Percentiles rank a stretch among this genome's conserved stretches.
Conservation (phyloP, 2,888 invertebrate species). For the Megastigmus dorsalis region DNA sequence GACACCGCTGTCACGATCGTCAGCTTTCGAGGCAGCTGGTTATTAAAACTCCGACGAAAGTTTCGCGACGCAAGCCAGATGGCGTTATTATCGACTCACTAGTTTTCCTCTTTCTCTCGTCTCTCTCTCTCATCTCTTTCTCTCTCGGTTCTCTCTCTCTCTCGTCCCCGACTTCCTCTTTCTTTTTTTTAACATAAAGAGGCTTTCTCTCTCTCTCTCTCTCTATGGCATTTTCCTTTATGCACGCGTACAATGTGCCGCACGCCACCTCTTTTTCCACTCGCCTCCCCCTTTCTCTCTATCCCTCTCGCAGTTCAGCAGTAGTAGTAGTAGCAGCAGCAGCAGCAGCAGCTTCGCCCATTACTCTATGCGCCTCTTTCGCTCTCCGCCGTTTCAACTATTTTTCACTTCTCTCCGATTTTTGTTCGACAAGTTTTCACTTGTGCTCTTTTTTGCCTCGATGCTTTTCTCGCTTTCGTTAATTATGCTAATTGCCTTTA, state of each 20-base stretch:
- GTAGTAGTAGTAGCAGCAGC: no score
- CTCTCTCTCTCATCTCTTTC: not conserved
- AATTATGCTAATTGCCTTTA: conserved; percentile 16
- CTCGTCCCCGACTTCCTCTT: not conserved
- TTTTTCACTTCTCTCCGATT: conserved; percentile 25
- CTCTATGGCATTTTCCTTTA: conserved; percentile 24
- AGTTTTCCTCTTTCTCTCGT: conserved; percentile 40
- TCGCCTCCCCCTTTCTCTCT: not conserved
- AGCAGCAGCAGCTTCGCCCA: not conserved
- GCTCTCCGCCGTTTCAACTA: conserved; percentile 11
- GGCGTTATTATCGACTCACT: conserved; percentile 68
- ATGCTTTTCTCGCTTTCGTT: conserved; percentile 17
- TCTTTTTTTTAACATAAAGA: conserved; percentile 25
- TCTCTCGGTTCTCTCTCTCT: not conserved
- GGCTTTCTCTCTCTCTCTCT: not conserved
- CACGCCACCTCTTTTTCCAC: conserved; percentile 2
- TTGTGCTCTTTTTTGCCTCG: not conserved
- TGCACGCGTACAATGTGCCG: conserved; percentile 13
- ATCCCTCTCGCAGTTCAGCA: no score
- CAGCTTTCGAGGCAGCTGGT: conserved; percentile 54
- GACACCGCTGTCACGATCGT: conserved; percentile 52
- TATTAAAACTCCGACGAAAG: conserved; percentile 70
- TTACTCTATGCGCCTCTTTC: not conserved
- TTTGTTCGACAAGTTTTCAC: conserved; percentile 20
- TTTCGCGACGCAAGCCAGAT: conserved; percentile 69